phyloP scores from a whole-genome alignment of 2,888 invertebrate species.

The Drosophila monieri region DNA sequence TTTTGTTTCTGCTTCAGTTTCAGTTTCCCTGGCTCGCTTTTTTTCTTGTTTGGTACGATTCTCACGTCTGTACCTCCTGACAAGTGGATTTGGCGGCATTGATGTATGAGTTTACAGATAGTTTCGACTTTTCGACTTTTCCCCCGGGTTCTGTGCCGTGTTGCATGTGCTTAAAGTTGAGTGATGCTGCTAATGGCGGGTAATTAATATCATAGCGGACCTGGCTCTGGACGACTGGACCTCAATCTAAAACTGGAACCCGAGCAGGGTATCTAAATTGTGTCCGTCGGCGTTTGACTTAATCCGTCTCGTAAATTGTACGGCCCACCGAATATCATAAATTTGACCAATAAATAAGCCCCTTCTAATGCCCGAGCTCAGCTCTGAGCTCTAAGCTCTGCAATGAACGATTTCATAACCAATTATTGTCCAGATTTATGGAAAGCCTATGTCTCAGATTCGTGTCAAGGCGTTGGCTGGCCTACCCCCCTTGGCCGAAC shows the following conservation, averaged over 20 bases:
- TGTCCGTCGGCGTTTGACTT: conserved; percentile 27
- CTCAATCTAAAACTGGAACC: conserved; percentile 2
- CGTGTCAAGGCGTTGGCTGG: conserved; percentile 55
- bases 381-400: conserved; percentile 45
- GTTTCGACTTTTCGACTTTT: conserved; percentile 61
- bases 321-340: conserved; percentile 44
- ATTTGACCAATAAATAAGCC: conserved; percentile 43
- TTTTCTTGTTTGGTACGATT: conserved; percentile 56
- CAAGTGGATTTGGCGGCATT: conserved; percentile 80
- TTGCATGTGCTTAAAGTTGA: conserved; percentile 71
- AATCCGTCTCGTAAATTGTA: conserved; percentile 44
- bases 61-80: conserved; percentile 75
- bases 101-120: conserved; percentile 76
- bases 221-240: conserved; percentile 10
- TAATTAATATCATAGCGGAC: conserved; percentile 67
- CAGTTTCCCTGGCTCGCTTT: conserved; percentile 19
- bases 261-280: conserved; percentile 24
- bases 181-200: conserved; percentile 73
- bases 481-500: not conserved
- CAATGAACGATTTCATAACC: conserved; percentile 73
- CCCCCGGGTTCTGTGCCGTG: conserved; percentile 23
- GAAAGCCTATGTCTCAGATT: conserved; percentile 44
- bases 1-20: conserved; percentile 29
- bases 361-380: conserved; percentile 28
- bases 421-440: conserved; percentile 65